Conservation (phyloP, 2,113 vertebrate species). For the Cyanoderma ruficeps region DNA sequence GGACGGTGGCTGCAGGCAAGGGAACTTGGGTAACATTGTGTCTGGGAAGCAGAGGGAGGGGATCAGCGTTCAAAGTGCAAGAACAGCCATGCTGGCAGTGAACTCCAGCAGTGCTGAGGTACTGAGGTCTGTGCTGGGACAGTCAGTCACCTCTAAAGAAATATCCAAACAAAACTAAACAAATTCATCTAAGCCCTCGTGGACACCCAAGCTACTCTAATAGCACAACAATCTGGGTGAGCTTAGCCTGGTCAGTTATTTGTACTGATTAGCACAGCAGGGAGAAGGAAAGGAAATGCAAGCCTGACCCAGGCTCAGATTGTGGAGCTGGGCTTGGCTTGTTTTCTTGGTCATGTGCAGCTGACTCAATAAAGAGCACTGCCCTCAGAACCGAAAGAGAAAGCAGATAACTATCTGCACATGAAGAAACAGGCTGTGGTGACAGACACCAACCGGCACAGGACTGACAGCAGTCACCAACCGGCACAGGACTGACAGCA, state of each 20-base stretch:
- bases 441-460: fast-evolving
- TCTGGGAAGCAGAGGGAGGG: background rate
- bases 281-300: background rate
- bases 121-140: background rate
- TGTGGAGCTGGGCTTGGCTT: background rate
- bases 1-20: fast-evolving
- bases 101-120: fast-evolving
- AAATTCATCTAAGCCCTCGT: background rate
- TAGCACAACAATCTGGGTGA: background rate
- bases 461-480: background rate
- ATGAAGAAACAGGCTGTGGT: background rate
- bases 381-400: constrained; percentile 1
- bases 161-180: background rate
- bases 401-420: background rate
- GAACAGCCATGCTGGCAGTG: background rate
- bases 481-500: fast-evolving
- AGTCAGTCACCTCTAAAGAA: background rate
- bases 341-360: background rate
- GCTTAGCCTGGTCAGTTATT: background rate
- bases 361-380: background rate
- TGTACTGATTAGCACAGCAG: fast-evolving
- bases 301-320: fast-evolving
- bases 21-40: fast-evolving
- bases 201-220: background rate
- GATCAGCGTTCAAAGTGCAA: background rate